Conservation (phyloP, 2,888 invertebrate species). For the Seira ritae region DNA sequence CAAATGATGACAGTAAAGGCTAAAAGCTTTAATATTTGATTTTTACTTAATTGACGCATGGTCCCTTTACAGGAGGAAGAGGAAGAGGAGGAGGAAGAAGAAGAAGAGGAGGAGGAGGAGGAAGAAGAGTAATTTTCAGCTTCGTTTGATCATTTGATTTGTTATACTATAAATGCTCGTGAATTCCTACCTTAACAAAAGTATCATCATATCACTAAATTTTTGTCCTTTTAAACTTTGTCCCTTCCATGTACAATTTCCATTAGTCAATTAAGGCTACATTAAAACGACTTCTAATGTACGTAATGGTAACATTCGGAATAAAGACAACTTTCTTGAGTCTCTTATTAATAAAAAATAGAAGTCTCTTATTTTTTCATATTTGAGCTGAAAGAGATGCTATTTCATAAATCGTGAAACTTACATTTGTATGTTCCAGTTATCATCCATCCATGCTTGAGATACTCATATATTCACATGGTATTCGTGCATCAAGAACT, state of each 20-base stretch:
- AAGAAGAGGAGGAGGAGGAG: constrained; percentile 62
- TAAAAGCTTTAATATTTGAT: neutral
- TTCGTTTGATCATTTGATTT: constrained; percentile 28
- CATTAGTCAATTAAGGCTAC: constrained; percentile 31
- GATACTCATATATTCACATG: too few species aligned
- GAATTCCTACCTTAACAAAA: constrained; percentile 36
- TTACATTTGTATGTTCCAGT: too few species aligned
- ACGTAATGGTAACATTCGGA: constrained; percentile 33
- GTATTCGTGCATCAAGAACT: too few species aligned
- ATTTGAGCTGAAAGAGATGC: too few species aligned
- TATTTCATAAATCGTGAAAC: too few species aligned
- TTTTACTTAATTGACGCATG: neutral
- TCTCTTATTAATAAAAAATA: too few species aligned
- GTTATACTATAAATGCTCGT: constrained; percentile 40
- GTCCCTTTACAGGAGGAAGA: constrained; percentile 31
- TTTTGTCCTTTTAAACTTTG: constrained; percentile 15
- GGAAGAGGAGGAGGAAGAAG: constrained; percentile 58
- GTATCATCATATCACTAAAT: neutral
- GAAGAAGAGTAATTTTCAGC: constrained; percentile 49
- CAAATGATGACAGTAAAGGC: too few species aligned
- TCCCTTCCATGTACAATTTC: constrained; percentile 18
- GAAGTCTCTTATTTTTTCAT: too few species aligned
- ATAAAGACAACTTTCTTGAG: constrained; percentile 47
- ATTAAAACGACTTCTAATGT: constrained; percentile 39
- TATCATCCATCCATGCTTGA: too few species aligned